Percentiles rank a stretch among this genome's conserved stretches.
Conservation (phyloP, 2,113 vertebrate species). For the Pelobates fuscus region DNA sequence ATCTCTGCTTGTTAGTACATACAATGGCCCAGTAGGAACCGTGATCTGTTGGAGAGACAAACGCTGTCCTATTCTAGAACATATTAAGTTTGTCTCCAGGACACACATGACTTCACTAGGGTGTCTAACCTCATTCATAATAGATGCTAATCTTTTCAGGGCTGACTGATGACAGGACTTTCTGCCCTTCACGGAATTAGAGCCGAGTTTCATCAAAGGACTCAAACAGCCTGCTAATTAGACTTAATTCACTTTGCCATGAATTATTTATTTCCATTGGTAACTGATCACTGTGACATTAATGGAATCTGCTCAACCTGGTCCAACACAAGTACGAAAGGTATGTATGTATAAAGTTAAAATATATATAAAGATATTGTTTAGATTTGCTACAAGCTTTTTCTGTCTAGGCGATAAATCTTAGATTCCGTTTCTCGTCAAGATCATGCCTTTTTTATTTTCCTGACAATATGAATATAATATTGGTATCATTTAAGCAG, state of each 20-base stretch:
- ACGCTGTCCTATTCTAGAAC: constrained; percentile 88
- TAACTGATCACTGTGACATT: constrained; percentile 94
- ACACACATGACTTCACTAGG: constrained; percentile 94
- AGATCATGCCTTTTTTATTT: too few relatives aligned
- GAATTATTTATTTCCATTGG: constrained; percentile 99
- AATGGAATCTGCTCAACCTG: constrained; percentile 90
- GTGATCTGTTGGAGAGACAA: constrained; percentile 78
- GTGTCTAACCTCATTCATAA: constrained; percentile 93
- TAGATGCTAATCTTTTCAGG: constrained; percentile 98
- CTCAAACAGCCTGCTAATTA: constrained; percentile 99
- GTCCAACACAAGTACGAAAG: constrained; percentile 65
- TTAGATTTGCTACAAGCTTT: too few relatives aligned
- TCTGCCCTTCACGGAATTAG: constrained; percentile 96
- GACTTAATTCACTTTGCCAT: constrained; percentile 94
- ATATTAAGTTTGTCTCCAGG: constrained; percentile 96
- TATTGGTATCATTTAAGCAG: too few relatives aligned
- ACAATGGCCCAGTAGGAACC: constrained; percentile 84
- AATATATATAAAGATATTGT: too few relatives aligned
- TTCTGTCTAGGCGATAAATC: too few relatives aligned
- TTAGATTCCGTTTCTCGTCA: too few relatives aligned
- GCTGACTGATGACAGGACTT: constrained; percentile 96
- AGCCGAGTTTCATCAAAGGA: constrained; percentile 95
- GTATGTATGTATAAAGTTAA: too few relatives aligned
- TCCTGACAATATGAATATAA: too few relatives aligned
- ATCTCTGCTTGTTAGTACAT: constrained; percentile 81